Evolutionary conservation across 2,797 vertebrate species (phyloP), one percentile per base, ranked within the genome.

Genomic region (Apodemus agrarius): DNA sequence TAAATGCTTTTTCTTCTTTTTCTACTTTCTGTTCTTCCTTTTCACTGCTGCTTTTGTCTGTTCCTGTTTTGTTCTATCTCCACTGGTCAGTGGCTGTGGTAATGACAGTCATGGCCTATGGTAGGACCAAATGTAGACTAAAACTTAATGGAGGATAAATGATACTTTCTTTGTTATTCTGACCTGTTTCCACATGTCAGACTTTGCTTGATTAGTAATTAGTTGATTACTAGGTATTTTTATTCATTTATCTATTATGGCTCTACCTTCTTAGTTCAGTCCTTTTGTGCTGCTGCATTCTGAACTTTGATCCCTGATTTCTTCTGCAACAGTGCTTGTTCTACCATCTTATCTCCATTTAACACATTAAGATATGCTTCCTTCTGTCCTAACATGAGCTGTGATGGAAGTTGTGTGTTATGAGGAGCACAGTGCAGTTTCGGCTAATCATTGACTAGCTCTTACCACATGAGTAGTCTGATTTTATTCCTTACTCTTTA

Each of bases 221-320:
- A 76, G 78, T 74, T 75, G 84, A 67, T 89, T 84, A 52, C 63
- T 59, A 76, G 84, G 21, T 80, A 34, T 74, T 95, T 14, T 84
- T 84, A 22, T 22, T 94, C 46, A 89, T 3, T 91, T 89, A 8
- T 94, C 75, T 79, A 34, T 92, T 81, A 40, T 6, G 67, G 61
- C 59, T 87, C 26, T 90, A 6, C 92, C 67, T 87, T 85, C 96
- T 93, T 7, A 69, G 1, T 52, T 95, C 85, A 43, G 63, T 93
- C 76, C 40, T 59, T 95, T 94, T 96, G 22, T 89, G 65, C 79
- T 87, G 59, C 89, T 80, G 3, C 21, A 2, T 59, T 76, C 46
- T 84, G 0, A 90, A 82, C 1, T 80, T 46, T 92, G 40, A 91
- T 3, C 24, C 7, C 82, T 59, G 57, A 79, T 89, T 83, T 95